phyloP scores from a whole-genome alignment of 1,140 invertebrate species.

The Scaptodrosophila lebanonensis region DNA sequence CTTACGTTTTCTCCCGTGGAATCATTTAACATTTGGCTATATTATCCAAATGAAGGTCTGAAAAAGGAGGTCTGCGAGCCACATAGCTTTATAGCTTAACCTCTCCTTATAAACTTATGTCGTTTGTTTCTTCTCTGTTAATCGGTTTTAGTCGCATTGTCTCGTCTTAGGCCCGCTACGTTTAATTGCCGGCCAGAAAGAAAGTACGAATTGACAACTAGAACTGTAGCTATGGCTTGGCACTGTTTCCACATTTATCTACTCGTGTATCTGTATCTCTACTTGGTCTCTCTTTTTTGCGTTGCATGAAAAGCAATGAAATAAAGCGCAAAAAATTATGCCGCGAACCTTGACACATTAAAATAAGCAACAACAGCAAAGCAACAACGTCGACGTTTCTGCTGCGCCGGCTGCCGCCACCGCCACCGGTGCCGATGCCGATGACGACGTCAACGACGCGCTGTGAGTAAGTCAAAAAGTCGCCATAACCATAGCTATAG shows the following conservation, averaged over 20 bases:
- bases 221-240: too few species aligned
- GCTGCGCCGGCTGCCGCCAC: neutral
- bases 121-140: too few species aligned
- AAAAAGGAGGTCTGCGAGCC: too few species aligned
- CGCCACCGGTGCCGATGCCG: conserved; percentile 1
- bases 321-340: conserved; percentile 71
- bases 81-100: too few species aligned
- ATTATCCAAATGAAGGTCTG: too few species aligned
- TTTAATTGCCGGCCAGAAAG: too few species aligned
- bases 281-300: conserved; percentile 2
- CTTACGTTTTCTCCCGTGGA: too few species aligned
- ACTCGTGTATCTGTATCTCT: neutral
- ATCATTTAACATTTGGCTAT: too few species aligned
- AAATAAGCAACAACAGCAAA: conserved; percentile 54
- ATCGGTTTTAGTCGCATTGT: too few species aligned
- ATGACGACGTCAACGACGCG: neutral
- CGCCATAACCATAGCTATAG: neutral
- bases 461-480: conserved; percentile 29
- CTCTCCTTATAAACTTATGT: too few species aligned
- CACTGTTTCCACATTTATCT: neutral
- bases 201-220: too few species aligned
- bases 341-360: conserved; percentile 74
- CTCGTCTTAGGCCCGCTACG: too few species aligned
- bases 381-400: neutral
- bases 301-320: conserved; percentile 51